These are phyloP conservation scores for Caenorhabditis briggsae DNA, from an alignment of 1,140 invertebrate species.

Conservation along the genomic window DNA sequence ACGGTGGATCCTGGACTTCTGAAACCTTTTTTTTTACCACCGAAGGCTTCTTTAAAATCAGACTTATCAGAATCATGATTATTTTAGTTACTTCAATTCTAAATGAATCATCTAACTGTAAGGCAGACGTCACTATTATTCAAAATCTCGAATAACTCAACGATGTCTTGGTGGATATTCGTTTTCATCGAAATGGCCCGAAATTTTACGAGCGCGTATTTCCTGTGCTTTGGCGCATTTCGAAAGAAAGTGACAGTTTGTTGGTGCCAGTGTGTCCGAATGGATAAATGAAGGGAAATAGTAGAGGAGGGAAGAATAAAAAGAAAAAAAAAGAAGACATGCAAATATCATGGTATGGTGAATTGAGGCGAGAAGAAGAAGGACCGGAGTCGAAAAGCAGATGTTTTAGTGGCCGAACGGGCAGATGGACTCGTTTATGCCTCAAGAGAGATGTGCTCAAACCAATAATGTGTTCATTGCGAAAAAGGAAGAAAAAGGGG, in stretches of 20 bases:
- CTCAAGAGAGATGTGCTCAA: slow-evolving; percentile 53
- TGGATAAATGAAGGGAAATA: neutral
- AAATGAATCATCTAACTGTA: neutral
- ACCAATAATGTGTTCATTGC: slow-evolving; percentile 51
- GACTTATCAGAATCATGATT: neutral
- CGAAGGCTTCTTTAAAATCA: too few relatives aligned
- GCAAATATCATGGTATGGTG: slow-evolving; percentile 50
- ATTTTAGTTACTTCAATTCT: neutral
- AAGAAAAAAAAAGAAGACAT: slow-evolving; percentile 17
- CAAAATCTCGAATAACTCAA: neutral
- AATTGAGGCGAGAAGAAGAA: slow-evolving; percentile 2
- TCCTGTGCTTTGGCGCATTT: slow-evolving; percentile 50
- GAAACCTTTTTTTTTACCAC: too few relatives aligned
- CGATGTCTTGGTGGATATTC: neutral
- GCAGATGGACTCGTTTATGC: slow-evolving; percentile 50
- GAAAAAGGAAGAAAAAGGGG: neutral
- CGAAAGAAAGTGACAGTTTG: slow-evolving; percentile 48
- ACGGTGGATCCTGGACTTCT: too few relatives aligned
- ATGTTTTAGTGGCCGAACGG: slow-evolving; percentile 53
- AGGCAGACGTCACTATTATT: too few relatives aligned
- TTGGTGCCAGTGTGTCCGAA: slow-evolving; percentile 2
- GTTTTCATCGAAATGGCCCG: neutral
- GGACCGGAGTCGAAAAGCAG: slow-evolving; percentile 39
- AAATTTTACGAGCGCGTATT: slow-evolving; percentile 22
- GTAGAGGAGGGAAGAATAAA: neutral